Conservation (phyloP, 35 echinoderm and acorn worm species). For the Ptychodera flava region DNA sequence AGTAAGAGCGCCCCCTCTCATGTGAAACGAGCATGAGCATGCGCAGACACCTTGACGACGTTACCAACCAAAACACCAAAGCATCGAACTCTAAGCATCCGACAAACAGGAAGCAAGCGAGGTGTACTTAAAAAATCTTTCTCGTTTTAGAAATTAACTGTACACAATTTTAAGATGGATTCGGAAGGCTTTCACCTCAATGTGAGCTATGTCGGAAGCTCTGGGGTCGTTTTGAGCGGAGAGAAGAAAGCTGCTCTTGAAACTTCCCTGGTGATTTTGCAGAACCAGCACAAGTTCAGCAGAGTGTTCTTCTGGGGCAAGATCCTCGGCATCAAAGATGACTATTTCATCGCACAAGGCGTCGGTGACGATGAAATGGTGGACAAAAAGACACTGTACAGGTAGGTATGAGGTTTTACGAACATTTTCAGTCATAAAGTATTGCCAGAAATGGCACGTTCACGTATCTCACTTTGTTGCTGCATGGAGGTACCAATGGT, state of each 20-base stretch:
- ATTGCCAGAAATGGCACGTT: no score
- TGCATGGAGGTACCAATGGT: no score
- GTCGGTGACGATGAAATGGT: constrained; percentile 77
- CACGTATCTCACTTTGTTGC: no score
- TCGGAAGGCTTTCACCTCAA: constrained; percentile 74
- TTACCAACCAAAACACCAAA: neutral
- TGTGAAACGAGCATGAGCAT: neutral
- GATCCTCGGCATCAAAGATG: constrained; percentile 80
- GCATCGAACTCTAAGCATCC: no score
- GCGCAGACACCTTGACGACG: neutral
- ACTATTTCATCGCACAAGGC: constrained; percentile 93
- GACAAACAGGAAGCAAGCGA: no score
- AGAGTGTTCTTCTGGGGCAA: constrained; percentile 96
- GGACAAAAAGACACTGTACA: constrained; percentile 92
- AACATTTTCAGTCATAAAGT: no score
- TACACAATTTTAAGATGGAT: constrained; percentile 36
- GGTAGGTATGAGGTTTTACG: constrained; percentile 32
- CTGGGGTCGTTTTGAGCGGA: constrained; percentile 61
- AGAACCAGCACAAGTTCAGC: constrained; percentile 90
- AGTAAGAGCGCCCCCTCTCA: no score
- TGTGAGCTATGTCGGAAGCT: constrained; percentile 71
- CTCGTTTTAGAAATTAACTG: neutral
- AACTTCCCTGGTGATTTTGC: constrained; percentile 88
- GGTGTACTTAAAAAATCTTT: neutral
- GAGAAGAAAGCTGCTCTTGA: constrained; percentile 78